Evolutionary conservation across 2,113 vertebrate genomes (phyloP).

Genomic region (Myrmophylax atrothorax): DNA sequence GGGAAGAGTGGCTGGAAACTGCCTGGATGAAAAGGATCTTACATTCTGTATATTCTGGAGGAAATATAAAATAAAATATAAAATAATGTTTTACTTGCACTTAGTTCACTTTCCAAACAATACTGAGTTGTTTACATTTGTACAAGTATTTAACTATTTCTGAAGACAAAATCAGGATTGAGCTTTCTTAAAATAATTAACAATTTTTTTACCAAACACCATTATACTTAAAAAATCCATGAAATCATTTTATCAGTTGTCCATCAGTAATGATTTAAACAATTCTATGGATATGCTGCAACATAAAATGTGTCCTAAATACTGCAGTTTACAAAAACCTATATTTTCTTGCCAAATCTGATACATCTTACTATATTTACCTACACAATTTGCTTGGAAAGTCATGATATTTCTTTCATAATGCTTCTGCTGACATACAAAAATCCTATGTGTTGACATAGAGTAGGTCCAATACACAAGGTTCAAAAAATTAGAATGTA

Average conservation of each 20-base stretch:
- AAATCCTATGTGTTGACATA: neutral
- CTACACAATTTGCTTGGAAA: neutral
- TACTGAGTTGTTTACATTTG: neutral
- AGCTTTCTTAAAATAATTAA: neutral
- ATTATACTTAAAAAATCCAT: neutral
- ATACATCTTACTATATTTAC: neutral
- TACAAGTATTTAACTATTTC: neutral
- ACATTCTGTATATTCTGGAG: neutral
- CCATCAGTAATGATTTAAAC: neutral
- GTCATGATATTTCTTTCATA: neutral
- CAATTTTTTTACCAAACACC: neutral
- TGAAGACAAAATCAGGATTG: neutral
- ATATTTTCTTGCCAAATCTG: neutral
- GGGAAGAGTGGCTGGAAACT: neutral
- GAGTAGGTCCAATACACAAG: neutral
- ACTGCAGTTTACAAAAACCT: neutral
- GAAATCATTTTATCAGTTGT: neutral
- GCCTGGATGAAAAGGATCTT: neutral
- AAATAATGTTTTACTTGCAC: neutral
- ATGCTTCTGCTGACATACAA: neutral
- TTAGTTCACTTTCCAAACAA: neutral
- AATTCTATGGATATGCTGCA: neutral
- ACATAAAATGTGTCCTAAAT: neutral
- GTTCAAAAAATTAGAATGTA: neutral
- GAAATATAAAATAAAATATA: neutral